These are phyloP conservation scores for Achroia grisella DNA, from an alignment of 1,140 invertebrate genomes.

Conservation along the genomic window DNA sequence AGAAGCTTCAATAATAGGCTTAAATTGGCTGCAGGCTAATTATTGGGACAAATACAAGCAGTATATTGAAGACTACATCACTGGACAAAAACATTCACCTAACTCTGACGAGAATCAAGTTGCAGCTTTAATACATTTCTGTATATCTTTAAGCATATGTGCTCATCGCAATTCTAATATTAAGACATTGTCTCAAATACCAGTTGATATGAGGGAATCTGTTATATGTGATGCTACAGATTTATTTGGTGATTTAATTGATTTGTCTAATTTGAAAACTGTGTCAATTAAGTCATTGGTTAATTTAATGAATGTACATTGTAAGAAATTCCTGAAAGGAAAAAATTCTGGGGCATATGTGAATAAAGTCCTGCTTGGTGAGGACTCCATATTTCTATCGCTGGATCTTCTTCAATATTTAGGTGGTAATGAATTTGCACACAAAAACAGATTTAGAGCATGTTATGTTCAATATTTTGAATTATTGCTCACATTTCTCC, in stretches of 20 bases:
- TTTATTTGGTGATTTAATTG: constrained; percentile 35
- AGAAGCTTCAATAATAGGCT: constrained; percentile 71
- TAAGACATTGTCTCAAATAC: constrained; percentile 50
- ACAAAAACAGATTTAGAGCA: constrained; percentile 23
- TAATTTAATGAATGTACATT: constrained; percentile 30
- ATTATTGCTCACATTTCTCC: constrained; percentile 68
- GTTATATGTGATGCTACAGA: constrained; percentile 49
- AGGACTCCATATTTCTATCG: constrained; percentile 57
- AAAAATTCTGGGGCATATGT: constrained; percentile 22
- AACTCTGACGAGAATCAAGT: constrained; percentile 33
- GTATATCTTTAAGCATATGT: constrained; percentile 49
- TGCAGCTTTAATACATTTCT: constrained; percentile 45
- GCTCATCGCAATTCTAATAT: constrained; percentile 43
- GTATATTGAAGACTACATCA: constrained; percentile 37
- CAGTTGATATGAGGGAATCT: constrained; percentile 37
- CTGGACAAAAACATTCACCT: constrained; percentile 18
- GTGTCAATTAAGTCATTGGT: constrained; percentile 36
- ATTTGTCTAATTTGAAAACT: constrained; percentile 41
- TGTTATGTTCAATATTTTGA: constrained; percentile 70
- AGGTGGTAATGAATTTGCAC: constrained; percentile 19
- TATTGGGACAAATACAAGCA: constrained; percentile 62
- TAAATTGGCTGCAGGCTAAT: constrained; percentile 77
- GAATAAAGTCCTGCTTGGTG: constrained; percentile 41
- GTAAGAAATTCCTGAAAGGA: constrained; percentile 31
- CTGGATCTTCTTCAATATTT: constrained; percentile 39